Evolutionary conservation across 2,113 vertebrate genomes (phyloP), one percentile per base, ranked within the genome.

Genomic region (Noturus placidus): DNA sequence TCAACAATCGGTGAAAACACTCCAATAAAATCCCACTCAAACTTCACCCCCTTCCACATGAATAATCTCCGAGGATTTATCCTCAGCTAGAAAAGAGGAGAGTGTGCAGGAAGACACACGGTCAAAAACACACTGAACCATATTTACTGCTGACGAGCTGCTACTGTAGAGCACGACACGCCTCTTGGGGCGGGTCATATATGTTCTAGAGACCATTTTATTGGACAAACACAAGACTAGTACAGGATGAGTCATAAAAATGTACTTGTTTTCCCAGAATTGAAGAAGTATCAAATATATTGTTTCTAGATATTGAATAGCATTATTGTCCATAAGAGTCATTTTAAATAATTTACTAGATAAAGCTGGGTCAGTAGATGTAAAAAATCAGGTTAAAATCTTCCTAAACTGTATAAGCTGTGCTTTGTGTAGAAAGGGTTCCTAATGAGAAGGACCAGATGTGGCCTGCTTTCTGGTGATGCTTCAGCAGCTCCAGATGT

Each of bases 401-500:
- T 5, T 22, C 22, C 72, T 76, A 38, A 70, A 35, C 70, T 74
- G 35, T 42, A 10, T 46, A 42, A 14, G 4, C 72, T 25, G 72
- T 76, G 8, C 0, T 25, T 46, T 14, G 22, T 77, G 27, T 11
- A 3, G 46, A 22, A 27, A 76, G 22, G 72, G 25, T 46, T 76
- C 19, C 38, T 22, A 42, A 76, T 76, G 20, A 27, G 35, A 46
- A 46, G 38, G 72, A 42, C 70, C 70, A 74, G 74, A 50, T 77
- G 38, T 77, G 70, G 70, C 70, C 38, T 50, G 22, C 13, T 77
- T 77, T 50, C 22, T 52, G 22, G 10, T 77, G 42, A 77, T 50
- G 74, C 33, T 77, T 77, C 74, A n/a, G 74, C 42, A 77, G 22
- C 52, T 10, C 42, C 42, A 77, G 74, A 77, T 77, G 74, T 50